phyloP scores from a whole-genome alignment of 2,797 vertebrate genomes.

The Botia almorhae region DNA sequence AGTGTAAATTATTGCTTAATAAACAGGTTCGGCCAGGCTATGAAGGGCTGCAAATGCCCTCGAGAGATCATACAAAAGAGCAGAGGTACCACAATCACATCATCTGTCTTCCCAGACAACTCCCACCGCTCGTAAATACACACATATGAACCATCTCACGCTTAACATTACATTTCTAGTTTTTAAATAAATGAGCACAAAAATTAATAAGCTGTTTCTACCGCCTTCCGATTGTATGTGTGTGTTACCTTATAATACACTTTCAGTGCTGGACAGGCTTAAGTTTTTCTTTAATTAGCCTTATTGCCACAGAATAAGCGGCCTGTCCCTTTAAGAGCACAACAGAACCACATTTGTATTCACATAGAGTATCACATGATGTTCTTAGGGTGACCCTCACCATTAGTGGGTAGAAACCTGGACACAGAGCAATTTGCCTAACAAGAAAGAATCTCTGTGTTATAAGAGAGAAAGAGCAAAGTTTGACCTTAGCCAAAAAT shows the following conservation, averaged over 20 bases:
- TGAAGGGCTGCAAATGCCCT: conserved; percentile 16
- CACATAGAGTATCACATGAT: conserved; percentile 66
- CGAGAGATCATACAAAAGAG: conserved; percentile 34
- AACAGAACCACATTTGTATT: conserved; percentile 73
- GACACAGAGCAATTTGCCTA: conserved; percentile 67
- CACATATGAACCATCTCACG: background rate
- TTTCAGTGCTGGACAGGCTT: conserved; percentile 73
- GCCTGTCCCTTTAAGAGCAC: conserved; percentile 71
- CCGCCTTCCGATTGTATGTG: conserved; percentile 16
- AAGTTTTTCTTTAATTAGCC: conserved; percentile 76
- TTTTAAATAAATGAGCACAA: conserved; percentile 70
- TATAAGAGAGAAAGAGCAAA: conserved; percentile 55
- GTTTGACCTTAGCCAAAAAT: conserved; percentile 59
- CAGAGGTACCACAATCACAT: conserved; percentile 25
- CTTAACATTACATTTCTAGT: conserved; percentile 70
- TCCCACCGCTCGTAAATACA: conserved; percentile 1
- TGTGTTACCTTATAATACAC: conserved; percentile 69
- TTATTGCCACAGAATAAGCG: conserved; percentile 69
- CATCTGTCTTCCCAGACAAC: conserved; percentile 29
- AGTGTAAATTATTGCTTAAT: conserved; percentile 13
- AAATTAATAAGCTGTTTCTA: conserved; percentile 61
- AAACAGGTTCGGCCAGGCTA: conserved; percentile 18
- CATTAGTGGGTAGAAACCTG: conserved; percentile 68
- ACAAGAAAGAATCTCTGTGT: conserved; percentile 67
- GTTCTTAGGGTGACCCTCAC: conserved; percentile 69